These are phyloP conservation scores for Coboldia fuscipes DNA, from an alignment of 1,140 invertebrate genomes.

Conservation along the genomic window DNA sequence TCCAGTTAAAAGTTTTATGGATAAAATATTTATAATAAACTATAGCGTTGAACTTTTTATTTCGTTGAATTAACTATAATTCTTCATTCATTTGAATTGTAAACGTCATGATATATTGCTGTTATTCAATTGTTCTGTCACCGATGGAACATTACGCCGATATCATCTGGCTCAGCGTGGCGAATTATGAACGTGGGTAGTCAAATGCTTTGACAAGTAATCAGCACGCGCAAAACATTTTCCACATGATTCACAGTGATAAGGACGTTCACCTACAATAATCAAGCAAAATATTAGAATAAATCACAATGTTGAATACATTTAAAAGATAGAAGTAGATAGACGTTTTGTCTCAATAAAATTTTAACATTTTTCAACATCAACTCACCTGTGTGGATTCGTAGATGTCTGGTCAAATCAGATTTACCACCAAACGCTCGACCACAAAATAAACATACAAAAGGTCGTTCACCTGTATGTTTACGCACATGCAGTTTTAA, in stretches of 20 bases:
- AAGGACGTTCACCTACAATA: conserved; percentile 53
- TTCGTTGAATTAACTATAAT: no score
- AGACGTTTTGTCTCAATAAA: background rate
- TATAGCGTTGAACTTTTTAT: no score
- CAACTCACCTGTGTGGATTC: conserved; percentile 72
- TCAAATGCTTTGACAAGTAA: conserved; percentile 76
- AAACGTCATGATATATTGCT: no score
- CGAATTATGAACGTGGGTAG: conserved; percentile 62
- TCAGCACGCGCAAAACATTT: conserved; percentile 77
- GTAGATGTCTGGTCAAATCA: conserved; percentile 62
- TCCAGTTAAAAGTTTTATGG: no score
- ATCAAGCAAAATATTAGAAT: no score
- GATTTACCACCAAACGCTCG: conserved; percentile 70
- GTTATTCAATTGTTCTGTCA: no score
- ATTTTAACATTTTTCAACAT: conserved; percentile 2
- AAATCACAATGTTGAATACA: no score
- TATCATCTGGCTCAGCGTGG: conserved; percentile 32
- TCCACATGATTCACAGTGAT: conserved; percentile 75
- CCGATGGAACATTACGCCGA: no score
- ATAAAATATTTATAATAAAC: no score
- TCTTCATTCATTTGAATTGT: no score
- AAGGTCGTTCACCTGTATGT: conserved; percentile 70
- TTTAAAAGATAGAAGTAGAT: no score
- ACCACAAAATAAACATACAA: conserved; percentile 68
- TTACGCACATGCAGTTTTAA: conserved; percentile 72